Base-by-base conservation (phyloP, 1,140 invertebrate genomes). In the Acromyrmex echinatior region DNA sequence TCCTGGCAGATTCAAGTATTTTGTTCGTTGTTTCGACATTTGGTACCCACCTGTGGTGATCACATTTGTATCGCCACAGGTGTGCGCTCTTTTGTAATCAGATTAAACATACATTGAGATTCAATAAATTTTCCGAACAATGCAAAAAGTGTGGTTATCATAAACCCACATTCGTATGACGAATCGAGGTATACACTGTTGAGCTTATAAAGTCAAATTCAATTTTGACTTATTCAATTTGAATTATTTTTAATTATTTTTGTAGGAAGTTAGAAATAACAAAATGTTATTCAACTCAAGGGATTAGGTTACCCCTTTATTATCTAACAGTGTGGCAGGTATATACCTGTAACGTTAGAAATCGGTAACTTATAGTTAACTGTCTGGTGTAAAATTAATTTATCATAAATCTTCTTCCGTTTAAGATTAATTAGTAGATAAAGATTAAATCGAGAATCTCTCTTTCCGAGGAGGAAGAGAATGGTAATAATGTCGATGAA, bases 401-500 rank as follows among this genome's bases (percentile, higher is more conserved):
- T 31, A 6, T 49, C 39, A 74, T 35, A 82, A 82, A 62, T 82
- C 53, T 58, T 39, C 3, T 10, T 12, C 2, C 12, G 18, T 60
- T 25, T 6, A 35, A 74, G 68, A 82, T 82, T 73, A 82, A 82
- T 82, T 51, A 56, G 66, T 45, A 58, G 68, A 73, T 45, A 71
- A 73, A 49, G 66, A 82, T 82, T 49, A 31, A 73, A 21, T 39
- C 68, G 39, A 60, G 53, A 74, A 35, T 35, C 31, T 53, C 49
- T 53, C 28, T 45, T 25, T 39, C 21, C n/a, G 31, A 31, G 25
- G 53, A 39, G 9, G 66, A 60, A 49, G 80, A 49, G 80, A 82
- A 82, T 82, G 53, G 49, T 82, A 74, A 74, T 82, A 74, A 60
- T 39, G 39, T 49, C 53, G 68, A 82, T 74, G 80, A 60, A 82